These are phyloP conservation scores for Melanostigma gelatinosum DNA, from an alignment of 2,113 vertebrate species.

Conservation along the genomic window DNA sequence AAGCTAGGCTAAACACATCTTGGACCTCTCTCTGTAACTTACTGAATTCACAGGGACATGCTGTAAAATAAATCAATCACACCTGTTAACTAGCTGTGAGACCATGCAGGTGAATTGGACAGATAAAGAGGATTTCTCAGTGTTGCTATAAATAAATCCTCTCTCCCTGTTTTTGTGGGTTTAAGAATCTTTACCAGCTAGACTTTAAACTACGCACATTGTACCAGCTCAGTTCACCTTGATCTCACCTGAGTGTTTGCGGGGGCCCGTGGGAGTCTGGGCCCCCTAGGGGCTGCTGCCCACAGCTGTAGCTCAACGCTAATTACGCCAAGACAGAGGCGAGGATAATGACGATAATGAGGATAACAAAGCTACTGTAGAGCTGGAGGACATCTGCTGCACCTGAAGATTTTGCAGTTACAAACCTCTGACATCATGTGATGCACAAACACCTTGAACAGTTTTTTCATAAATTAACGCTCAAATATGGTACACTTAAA, in stretches of 20 bases:
- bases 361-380: slow-evolving; percentile 38
- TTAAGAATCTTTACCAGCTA: neutral
- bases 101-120: neutral
- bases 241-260: slow-evolving; percentile 40
- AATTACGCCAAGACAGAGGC: slow-evolving; percentile 37
- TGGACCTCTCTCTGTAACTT: neutral
- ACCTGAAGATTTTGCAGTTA: slow-evolving; percentile 9
- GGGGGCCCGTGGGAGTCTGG: neutral
- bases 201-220: neutral
- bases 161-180: neutral
- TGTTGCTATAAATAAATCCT: neutral
- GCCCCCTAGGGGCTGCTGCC: neutral
- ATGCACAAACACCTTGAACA: neutral
- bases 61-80: neutral
- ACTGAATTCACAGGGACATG: neutral
- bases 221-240: neutral
- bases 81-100: neutral
- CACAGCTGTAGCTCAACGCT: slow-evolving; percentile 40
- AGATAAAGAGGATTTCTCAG: neutral
- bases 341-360: slow-evolving; percentile 20
- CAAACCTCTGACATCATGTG: slow-evolving; percentile 7
- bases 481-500: neutral
- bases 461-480: neutral
- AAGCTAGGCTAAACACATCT: slow-evolving; percentile 7
- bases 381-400: neutral